Base-by-base conservation (phyloP, 2,113 vertebrate genomes). In the Verasper variegatus region DNA sequence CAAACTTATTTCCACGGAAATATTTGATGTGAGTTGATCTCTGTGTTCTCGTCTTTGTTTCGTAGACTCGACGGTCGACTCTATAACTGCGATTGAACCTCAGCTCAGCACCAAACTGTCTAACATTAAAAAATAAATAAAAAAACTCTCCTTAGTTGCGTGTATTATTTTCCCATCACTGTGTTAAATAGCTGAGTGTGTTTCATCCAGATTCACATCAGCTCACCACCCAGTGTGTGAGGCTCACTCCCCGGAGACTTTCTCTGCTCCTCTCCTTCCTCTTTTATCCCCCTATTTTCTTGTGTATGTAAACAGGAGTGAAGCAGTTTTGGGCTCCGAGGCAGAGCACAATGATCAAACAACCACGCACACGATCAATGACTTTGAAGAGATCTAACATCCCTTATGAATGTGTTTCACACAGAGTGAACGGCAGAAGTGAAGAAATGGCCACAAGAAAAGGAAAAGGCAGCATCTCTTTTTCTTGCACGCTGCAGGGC, bases 251-350 rank as follows among this genome's bases (percentile, higher is more conserved):
- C 82, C 2, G 0, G 67, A 81, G 90, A 83, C 55, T 72, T 71
- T 71, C 73, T 80, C 66, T 49, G 21, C 66, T 85, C 68, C 80
- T 78, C 77, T 84, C 64, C 76, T 73, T 86, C 66, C 45, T 81
- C 84, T 84, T 90, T 86, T 81, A 87, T 86, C 71, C 68, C 64
- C 67, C 54, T 17, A 56, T 85, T 89, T 90, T 75, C 73, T 73
- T 82, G 76, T 79, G 83, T 67, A 76, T 83, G 83, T 80, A 91
- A 91, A 90, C 89, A 90, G 75, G 79, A 86, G 80, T 80, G 77
- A 86, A 79, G 72, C 82, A 54, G 18, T 84, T 89, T 87, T 74
- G 62, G 71, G 65, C 80, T 88, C 55, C 56, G 3, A 85, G 80
- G 77, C 77, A 83, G 61, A 76, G 78, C 40, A 56, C 21, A 40